phyloP scores from a whole-genome alignment of 2,113 vertebrate genomes.

The Amazona vittata region DNA sequence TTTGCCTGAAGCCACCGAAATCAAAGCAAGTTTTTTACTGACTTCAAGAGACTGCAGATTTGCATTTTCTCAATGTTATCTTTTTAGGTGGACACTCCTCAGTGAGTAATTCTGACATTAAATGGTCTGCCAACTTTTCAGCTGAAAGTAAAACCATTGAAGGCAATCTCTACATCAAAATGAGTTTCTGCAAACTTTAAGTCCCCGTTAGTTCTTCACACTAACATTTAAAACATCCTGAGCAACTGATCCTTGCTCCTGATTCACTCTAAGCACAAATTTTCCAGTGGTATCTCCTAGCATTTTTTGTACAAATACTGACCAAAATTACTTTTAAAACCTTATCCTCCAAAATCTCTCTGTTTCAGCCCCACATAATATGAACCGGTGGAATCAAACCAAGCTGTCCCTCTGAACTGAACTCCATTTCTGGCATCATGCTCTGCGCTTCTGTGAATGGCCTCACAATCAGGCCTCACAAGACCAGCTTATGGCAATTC shows the following conservation, averaged over 20 bases:
- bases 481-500: fast-evolving
- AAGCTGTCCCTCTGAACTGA: not conserved
- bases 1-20: not conserved
- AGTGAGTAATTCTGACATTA: not conserved
- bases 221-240: not conserved
- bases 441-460: not conserved
- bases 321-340: constrained; percentile 9
- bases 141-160: not conserved
- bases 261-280: not conserved
- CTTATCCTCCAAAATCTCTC: not conserved
- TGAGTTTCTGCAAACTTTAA: not conserved
- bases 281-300: not conserved
- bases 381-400: fast-evolving
- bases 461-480: not conserved
- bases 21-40: not conserved
- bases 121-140: not conserved
- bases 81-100: not conserved
- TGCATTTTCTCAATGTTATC: not conserved
- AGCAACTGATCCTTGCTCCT: not conserved
- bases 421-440: not conserved
- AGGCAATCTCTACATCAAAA: not conserved
- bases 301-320: not conserved
- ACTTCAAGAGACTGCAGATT: not conserved
- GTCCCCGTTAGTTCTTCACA: not conserved
- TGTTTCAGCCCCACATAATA: not conserved